These are phyloP conservation scores for Rhinogobio ventralis DNA, from an alignment of 2,797 vertebrate genomes.

Conservation along the genomic window DNA sequence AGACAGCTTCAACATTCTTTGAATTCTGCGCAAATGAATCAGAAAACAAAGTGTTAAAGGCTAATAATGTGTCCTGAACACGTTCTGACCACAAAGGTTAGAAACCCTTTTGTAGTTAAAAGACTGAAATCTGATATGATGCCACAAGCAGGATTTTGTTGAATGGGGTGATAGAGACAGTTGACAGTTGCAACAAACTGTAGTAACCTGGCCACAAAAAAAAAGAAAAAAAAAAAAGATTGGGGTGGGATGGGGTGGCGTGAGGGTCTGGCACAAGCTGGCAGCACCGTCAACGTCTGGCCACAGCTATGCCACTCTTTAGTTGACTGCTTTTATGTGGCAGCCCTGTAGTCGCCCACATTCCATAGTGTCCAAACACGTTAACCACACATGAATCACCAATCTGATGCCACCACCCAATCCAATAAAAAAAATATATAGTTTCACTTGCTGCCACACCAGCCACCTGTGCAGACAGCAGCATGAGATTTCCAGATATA, in stretches of 20 bases:
- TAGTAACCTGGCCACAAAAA: background rate
- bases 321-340: conserved; percentile 78
- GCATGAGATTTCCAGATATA: conserved; percentile 40
- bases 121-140: background rate
- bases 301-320: conserved; percentile 80
- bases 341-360: conserved; percentile 74
- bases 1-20: background rate
- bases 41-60: background rate
- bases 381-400: conserved; percentile 82
- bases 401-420: conserved; percentile 73
- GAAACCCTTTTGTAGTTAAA: background rate
- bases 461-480: conserved; percentile 77
- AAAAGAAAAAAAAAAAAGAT: conserved; percentile 65
- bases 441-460: conserved; percentile 79
- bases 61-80: background rate
- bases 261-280: conserved; percentile 56
- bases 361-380: conserved; percentile 83
- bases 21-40: conserved; percentile 14
- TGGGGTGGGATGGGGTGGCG: conserved; percentile 60
- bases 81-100: background rate
- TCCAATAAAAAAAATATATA: conserved; percentile 74
- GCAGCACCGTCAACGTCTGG: conserved; percentile 74
- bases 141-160: background rate
- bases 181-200: background rate
- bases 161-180: background rate